Base-by-base conservation (phyloP, 2,797 vertebrate species). In the Apogon hyalosoma region DNA sequence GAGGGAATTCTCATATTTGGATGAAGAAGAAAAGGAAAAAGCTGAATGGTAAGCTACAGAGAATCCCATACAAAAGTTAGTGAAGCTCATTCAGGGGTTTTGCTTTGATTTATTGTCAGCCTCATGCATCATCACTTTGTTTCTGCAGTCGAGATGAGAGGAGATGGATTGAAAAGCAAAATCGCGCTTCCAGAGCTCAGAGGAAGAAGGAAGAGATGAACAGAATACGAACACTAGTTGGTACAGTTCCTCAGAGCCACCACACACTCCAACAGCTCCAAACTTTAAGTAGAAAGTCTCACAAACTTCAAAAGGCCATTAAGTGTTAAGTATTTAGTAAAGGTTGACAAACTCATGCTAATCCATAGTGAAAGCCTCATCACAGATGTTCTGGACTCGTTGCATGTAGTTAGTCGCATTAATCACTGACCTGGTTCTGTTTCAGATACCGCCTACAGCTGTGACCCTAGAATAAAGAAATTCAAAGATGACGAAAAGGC, bases 181-280 rank as follows among this genome's bases (percentile, higher is more conserved):
- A 99, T 76, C 94, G 96, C 86, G 97, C 96, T 14, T 96, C 97
- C 49, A 93, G 98, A 82, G 96, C 95, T 7, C 88, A 97, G 83
- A 96, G 98, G 59, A 99, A 99, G 88, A 99, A 99, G 89, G 98
- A 99, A 88, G 98, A 99, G 92, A 99, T 99, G 98, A 98, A 96
- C 90, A 94, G 98, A 88, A 96, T 99, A 87, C 95, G 98, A 85
- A 98, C 95, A 42, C 93, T 99, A 83, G 97, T 99, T 81, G 98
- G 98, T 98, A 92, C 73, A 83, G 73, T 49, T 70, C 54, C 21
- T 18, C 50, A 71, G 57, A 63, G n/a, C 56, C 16, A 7, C 7
- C 58, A 39, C 73, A 59, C 65, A 50, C 59, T 5, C 4, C 42
- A 28, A 3, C 31, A 33, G 6, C 21, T 24, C 21, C 21, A 24